Evolutionary conservation across 2,113 vertebrate species (phyloP).

Genomic region (Cyrtonyx montezumae): DNA sequence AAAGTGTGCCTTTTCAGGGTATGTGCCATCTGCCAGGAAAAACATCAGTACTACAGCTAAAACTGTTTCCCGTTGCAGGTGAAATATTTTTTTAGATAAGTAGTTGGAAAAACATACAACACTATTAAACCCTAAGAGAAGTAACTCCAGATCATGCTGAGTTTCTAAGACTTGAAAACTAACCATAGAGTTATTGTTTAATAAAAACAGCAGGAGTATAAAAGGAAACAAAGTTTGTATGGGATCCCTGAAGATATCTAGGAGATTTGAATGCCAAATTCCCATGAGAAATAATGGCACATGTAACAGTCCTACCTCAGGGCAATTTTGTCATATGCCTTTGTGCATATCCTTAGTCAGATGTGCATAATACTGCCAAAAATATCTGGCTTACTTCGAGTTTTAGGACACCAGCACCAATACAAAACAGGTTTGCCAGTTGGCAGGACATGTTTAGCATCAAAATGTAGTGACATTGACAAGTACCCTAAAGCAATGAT

Average conservation of each 20-base stretch:
- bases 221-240: not conserved
- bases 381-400: not conserved
- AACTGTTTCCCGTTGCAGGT: constrained; percentile 49
- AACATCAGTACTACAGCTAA: constrained; percentile 48
- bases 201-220: not conserved
- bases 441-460: constrained; percentile 2
- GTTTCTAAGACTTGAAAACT: constrained; percentile 7
- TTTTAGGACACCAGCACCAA: constrained; percentile 46
- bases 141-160: constrained; percentile 3
- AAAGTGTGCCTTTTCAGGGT: constrained; percentile 15
- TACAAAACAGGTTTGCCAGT: constrained; percentile 29
- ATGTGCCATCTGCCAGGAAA: constrained; percentile 41
- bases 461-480: not conserved
- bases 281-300: constrained; percentile 2
- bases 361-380: not conserved
- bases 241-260: not conserved
- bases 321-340: not conserved
- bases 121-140: constrained; percentile 31
- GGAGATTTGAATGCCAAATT: not conserved
- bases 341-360: constrained; percentile 1
- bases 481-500: not conserved
- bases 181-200: not conserved
- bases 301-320: not conserved
- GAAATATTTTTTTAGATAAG: constrained; percentile 51
- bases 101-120: constrained; percentile 45